These are phyloP conservation scores for Phocides pigmalion DNA, from an alignment of 1,140 invertebrate species.

Conservation along the genomic window DNA sequence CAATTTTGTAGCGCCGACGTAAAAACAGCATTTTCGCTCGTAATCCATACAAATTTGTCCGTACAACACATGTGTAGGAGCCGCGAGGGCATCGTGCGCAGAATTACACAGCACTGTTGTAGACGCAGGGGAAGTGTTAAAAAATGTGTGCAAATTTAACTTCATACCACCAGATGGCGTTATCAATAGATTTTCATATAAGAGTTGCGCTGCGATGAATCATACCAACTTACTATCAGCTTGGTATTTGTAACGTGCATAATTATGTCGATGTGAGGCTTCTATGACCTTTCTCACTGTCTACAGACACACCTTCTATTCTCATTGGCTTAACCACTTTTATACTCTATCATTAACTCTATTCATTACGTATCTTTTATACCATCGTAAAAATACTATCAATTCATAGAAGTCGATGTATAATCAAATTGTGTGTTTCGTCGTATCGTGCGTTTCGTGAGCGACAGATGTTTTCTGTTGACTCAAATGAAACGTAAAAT, in stretches of 20 bases:
- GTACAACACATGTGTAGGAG: too few relatives aligned
- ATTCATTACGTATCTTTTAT: neutral
- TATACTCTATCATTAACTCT: neutral
- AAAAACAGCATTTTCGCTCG: too few relatives aligned
- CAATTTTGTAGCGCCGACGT: too few relatives aligned
- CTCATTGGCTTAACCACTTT: conserved; percentile 1
- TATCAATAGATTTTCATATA: neutral
- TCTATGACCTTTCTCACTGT: conserved; percentile 24
- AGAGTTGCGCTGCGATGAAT: too few relatives aligned
- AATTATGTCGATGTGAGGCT: conserved; percentile 25
- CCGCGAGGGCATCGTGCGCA: too few relatives aligned
- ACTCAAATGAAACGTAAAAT: conserved; percentile 16
- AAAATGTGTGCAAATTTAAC: too few relatives aligned
- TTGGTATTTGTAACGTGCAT: conserved; percentile 25
- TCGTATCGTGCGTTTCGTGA: neutral
- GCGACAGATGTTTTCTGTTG: conserved; percentile 21
- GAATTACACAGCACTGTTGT: too few relatives aligned
- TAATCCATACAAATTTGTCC: too few relatives aligned
- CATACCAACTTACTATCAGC: conserved; percentile 17
- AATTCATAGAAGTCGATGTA: conserved; percentile 15
- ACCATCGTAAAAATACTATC: neutral
- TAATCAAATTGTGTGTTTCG: conserved; percentile 1
- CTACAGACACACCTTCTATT: conserved; percentile 28
- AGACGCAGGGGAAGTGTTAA: too few relatives aligned
- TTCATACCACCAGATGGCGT: too few relatives aligned